These are phyloP conservation scores for Zosterops japonicus DNA, from an alignment of 2,113 vertebrate genomes.

Conservation along the genomic window DNA sequence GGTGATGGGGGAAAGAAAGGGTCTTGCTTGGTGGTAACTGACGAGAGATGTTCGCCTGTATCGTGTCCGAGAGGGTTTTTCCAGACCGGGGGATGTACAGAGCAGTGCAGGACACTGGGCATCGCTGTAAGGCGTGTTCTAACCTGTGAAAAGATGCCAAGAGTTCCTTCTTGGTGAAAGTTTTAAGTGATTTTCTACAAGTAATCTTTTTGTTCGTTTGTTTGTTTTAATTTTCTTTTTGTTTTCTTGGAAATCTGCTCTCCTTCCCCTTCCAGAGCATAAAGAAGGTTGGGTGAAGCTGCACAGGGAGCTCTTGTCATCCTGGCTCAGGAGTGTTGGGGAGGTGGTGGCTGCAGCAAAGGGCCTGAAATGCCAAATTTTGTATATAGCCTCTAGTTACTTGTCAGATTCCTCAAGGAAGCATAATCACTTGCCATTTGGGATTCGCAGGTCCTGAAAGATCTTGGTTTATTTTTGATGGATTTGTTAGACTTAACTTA, in stretches of 20 bases:
- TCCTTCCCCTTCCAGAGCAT: fast-evolving
- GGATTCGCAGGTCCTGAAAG: background rate
- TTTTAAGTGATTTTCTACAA: background rate
- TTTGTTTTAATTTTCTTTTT: no score
- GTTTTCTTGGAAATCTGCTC: background rate
- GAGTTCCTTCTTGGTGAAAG: fast-evolving
- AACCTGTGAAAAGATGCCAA: fast-evolving
- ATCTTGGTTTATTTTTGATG: background rate
- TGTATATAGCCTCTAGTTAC: fast-evolving
- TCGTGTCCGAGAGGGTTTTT: fast-evolving
- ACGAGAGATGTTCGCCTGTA: fast-evolving
- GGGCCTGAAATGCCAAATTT: background rate
- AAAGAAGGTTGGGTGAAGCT: background rate
- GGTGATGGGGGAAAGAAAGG: no score
- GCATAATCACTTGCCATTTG: fast-evolving
- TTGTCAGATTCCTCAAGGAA: background rate
- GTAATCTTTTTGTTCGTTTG: fast-evolving
- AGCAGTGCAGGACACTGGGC: fast-evolving
- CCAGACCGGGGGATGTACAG: fast-evolving
- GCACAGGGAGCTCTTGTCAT: background rate
- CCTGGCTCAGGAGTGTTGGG: background rate
- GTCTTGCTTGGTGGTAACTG: fast-evolving
- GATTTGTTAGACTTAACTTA: background rate
- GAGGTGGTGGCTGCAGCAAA: background rate
- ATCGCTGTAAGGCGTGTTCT: fast-evolving